A percentile compares a stretch with the other conserved stretches of the same genome.
Evolutionary conservation across 2,113 vertebrate genomes (phyloP).

Genomic region (Barbus barbus): DNA sequence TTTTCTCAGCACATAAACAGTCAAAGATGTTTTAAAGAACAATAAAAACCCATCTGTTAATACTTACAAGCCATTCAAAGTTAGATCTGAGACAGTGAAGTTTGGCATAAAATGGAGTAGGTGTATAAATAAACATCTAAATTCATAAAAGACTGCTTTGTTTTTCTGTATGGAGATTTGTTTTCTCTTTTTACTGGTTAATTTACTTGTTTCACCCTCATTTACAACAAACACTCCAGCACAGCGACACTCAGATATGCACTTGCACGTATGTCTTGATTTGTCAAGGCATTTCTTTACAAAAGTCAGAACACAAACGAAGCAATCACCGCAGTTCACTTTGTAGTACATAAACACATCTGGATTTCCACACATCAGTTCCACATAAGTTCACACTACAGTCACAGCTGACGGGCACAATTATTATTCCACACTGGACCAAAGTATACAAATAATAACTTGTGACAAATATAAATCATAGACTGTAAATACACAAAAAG

Average conservation of each 20-base stretch:
- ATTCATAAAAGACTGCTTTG: too few relatives aligned
- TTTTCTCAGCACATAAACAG: background rate
- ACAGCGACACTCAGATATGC: background rate
- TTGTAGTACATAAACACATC: slow-evolving; percentile 22
- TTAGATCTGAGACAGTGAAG: background rate
- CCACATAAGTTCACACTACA: background rate
- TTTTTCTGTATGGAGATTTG: background rate
- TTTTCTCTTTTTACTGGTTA: background rate
- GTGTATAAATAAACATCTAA: background rate
- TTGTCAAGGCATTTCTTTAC: slow-evolving; percentile 23
- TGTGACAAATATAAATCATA: slow-evolving; percentile 1
- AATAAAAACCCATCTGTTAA: background rate
- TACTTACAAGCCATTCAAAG: background rate
- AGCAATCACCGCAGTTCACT: background rate
- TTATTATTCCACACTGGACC: slow-evolving; percentile 2
- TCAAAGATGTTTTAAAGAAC: background rate
- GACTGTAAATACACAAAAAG: background rate
- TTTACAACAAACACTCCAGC: slow-evolving; percentile 1
- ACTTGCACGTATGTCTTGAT: background rate
- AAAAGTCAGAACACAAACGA: background rate
- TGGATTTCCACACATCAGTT: slow-evolving; percentile 7
- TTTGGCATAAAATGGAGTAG: background rate
- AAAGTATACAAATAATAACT: background rate
- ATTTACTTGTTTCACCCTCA: background rate
- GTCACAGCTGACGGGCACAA: background rate